phyloP scores from a whole-genome alignment of 2,888 invertebrate species.

The Drosophila setosimentum region DNA sequence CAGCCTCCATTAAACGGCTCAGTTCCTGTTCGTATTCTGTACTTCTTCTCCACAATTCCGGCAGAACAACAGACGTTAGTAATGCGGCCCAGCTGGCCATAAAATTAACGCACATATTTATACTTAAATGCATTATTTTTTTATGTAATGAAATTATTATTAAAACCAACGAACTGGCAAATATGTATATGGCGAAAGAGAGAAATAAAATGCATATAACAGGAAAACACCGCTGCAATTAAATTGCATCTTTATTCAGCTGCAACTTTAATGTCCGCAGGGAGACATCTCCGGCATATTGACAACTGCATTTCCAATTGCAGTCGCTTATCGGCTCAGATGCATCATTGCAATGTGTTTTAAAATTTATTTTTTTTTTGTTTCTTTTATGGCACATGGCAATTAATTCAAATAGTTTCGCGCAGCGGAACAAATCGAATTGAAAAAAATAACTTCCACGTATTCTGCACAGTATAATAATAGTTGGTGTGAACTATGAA shows the following conservation, averaged over 20 bases:
- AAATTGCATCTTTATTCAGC: constrained; percentile 46
- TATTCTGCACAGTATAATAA: constrained; percentile 21
- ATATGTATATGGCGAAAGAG: constrained; percentile 22
- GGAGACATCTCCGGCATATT: constrained; percentile 34
- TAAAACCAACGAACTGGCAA: constrained; percentile 55
- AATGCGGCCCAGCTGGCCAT: constrained; percentile 63
- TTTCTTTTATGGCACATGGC: constrained; percentile 24
- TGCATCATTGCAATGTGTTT: constrained; percentile 45
- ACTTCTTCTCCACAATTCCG: constrained; percentile 7
- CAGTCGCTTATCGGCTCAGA: constrained; percentile 55
- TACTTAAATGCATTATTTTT: constrained; percentile 37
- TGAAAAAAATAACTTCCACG: constrained; percentile 31
- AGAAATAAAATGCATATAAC: neutral
- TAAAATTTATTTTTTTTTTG: constrained; percentile 2
- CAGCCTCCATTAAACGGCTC: constrained; percentile 67
- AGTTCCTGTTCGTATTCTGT: constrained; percentile 35
- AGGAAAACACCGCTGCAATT: constrained; percentile 22
- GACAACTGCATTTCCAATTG: constrained; percentile 59
- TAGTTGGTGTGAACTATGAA: constrained; percentile 8
- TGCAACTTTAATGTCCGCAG: constrained; percentile 43
- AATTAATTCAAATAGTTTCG: constrained; percentile 51
- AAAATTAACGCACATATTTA: constrained; percentile 65
- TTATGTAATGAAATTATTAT: constrained; percentile 57
- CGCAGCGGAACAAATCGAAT: neutral
- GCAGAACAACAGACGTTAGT: constrained; percentile 49